Evolutionary conservation across 2,888 invertebrate species (phyloP).

Genomic region (Meteorus colon): DNA sequence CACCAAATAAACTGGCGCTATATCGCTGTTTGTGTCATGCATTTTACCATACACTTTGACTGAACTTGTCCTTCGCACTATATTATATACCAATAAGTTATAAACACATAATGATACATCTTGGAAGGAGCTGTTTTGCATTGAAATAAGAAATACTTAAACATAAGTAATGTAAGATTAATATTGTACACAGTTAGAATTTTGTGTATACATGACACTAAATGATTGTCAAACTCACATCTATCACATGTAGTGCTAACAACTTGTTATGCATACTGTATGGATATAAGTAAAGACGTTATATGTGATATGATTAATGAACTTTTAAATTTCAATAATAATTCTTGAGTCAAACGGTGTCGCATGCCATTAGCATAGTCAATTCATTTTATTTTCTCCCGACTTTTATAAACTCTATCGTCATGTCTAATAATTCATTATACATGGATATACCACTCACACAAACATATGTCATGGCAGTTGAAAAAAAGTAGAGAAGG

Average conservation of each 20-base stretch:
- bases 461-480: background rate
- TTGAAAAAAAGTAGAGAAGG: slow-evolving; percentile 11
- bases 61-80: background rate
- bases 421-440: slow-evolving; percentile 24
- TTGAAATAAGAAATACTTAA: background rate
- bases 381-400: slow-evolving; percentile 26
- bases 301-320: slow-evolving; percentile 43
- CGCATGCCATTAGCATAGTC: slow-evolving; percentile 40
- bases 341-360: slow-evolving; percentile 37
- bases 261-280: slow-evolving; percentile 25
- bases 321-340: slow-evolving; percentile 38
- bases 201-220: slow-evolving; percentile 3
- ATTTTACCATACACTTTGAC: background rate
- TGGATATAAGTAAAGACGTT: slow-evolving; percentile 32
- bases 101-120: background rate
- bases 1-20: slow-evolving; percentile 57
- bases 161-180: background rate
- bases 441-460: background rate
- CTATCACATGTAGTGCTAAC: slow-evolving; percentile 16
- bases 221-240: slow-evolving; percentile 13
- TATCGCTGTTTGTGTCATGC: slow-evolving; percentile 20
- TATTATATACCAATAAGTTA: background rate
- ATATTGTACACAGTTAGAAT: slow-evolving; percentile 3
- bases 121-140: background rate
- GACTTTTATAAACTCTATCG: background rate